Conservation (phyloP, 2,888 invertebrate species). For the Acanthosepion lycidas region DNA sequence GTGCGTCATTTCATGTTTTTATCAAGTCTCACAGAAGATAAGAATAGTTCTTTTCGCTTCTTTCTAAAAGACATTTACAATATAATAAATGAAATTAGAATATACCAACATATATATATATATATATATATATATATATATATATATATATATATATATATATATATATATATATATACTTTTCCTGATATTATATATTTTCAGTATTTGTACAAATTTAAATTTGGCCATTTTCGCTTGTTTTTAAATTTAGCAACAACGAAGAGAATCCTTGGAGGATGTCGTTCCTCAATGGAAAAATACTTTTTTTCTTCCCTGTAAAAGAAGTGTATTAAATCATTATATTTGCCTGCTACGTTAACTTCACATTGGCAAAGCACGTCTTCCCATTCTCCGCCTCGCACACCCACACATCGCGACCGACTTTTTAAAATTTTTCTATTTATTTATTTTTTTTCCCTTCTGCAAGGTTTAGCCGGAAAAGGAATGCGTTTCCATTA, state of each 20-base stretch:
- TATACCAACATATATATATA: no score
- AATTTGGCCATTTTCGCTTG: background rate
- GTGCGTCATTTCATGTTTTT: no score
- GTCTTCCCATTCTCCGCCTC: background rate
- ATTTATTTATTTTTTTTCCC: background rate
- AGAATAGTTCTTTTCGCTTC: no score
- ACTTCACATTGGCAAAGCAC: background rate
- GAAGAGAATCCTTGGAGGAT: background rate
- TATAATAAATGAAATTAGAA: no score
- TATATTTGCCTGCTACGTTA: background rate
- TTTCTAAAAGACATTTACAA: no score
- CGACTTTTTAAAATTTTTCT: background rate
- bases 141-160: no score
- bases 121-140: no score
- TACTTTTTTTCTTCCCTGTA: no score
- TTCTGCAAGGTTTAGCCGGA: background rate
- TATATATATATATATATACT: no score
- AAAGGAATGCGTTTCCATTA: slow-evolving; percentile 1
- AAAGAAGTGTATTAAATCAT: background rate
- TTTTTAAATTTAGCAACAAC: background rate
- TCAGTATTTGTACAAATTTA: background rate
- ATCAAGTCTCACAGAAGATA: no score
- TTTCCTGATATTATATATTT: no score
- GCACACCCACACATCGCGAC: background rate
- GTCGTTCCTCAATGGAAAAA: background rate